A percentile compares a stretch with the other conserved stretches of the same genome.
Evolutionary conservation across 2,113 vertebrate species (phyloP).

Genomic region (Fulmarus glacialis): DNA sequence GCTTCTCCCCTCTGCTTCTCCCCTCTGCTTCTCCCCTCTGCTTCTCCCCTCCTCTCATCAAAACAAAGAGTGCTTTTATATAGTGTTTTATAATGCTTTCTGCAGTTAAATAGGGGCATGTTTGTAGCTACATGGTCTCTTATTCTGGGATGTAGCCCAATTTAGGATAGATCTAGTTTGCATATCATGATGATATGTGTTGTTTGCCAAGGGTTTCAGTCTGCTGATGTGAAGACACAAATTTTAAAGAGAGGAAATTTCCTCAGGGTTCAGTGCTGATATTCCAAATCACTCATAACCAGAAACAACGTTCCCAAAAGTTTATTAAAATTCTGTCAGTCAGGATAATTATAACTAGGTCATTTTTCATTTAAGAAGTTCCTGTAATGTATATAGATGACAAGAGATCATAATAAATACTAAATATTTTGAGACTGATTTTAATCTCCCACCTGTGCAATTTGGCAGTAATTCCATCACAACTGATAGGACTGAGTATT

Average conservation of each 20-base stretch:
- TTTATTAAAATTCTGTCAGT: conserved; percentile 40
- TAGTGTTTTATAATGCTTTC: background rate
- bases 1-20: no score
- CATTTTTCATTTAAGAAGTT: conserved; percentile 42
- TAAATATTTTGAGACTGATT: conserved; percentile 44
- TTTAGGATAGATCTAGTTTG: background rate
- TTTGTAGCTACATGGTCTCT: background rate
- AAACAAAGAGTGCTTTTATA: background rate
- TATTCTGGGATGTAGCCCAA: background rate
- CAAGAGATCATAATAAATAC: conserved; percentile 29
- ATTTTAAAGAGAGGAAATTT: conserved; percentile 7
- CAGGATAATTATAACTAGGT: background rate
- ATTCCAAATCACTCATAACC: background rate
- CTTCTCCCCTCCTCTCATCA: background rate
- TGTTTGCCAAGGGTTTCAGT: background rate
- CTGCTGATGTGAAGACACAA: background rate
- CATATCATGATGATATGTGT: background rate
- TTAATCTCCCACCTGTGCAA: conserved; percentile 52
- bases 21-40: background rate
- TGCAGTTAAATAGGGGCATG: background rate
- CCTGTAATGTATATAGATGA: conserved; percentile 7
- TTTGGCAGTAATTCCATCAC: conserved; percentile 24
- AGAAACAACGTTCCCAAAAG: background rate
- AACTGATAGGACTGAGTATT: background rate
- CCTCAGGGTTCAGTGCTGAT: background rate